phyloP scores from a whole-genome alignment of 35 echinoderm and acorn worm genomes.

The Heliocidaris erythrogramma region DNA sequence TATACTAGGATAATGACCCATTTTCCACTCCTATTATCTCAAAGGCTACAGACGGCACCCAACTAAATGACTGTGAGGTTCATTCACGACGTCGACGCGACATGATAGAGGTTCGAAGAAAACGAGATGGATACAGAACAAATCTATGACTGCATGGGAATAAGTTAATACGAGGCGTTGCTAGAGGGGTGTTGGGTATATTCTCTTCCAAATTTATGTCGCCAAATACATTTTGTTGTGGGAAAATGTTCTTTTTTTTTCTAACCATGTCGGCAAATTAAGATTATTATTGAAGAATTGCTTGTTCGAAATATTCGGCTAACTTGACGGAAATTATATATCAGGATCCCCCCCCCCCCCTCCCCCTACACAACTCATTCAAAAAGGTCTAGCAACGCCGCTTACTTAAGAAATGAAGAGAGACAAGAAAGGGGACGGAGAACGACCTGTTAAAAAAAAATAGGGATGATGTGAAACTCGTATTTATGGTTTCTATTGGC shows the following conservation, averaged over 20 bases:
- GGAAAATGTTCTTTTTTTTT: too few species aligned
- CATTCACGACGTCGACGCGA: background rate
- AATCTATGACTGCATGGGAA: background rate
- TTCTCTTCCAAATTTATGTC: too few species aligned
- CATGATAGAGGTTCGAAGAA: background rate
- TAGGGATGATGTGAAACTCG: background rate
- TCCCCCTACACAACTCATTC: background rate
- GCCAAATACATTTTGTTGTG: too few species aligned
- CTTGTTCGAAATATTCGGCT: too few species aligned
- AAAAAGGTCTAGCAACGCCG: background rate
- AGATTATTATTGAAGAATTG: too few species aligned
- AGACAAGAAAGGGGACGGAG: background rate
- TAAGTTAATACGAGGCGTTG: background rate
- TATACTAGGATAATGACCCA: background rate
- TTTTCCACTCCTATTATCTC: background rate
- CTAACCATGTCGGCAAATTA: too few species aligned
- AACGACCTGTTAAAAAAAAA: background rate
- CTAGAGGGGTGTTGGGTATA: too few species aligned
- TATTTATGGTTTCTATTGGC: background rate
- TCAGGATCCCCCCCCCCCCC: background rate
- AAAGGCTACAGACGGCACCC: background rate
- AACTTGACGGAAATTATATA: too few species aligned
- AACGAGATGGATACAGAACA: background rate
- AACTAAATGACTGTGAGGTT: background rate
- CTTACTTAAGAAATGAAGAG: background rate